Base-by-base conservation (phyloP, 2,797 vertebrate species). In the Leptoclinus maculatus region DNA sequence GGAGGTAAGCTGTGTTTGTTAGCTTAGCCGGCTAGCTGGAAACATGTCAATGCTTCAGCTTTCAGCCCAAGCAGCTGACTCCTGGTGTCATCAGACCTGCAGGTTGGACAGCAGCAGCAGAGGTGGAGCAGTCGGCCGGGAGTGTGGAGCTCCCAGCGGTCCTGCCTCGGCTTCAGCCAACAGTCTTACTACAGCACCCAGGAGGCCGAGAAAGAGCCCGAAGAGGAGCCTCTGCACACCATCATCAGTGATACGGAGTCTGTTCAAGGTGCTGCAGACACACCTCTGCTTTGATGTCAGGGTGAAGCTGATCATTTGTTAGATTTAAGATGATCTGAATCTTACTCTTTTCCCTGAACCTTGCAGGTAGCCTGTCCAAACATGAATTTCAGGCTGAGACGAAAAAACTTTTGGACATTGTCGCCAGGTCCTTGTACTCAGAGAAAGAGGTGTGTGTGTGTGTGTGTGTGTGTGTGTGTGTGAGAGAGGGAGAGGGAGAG, bases 341-440 rank as follows among this genome's bases (percentile, higher is more conserved):
- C 4, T 23, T 69, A 5, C 10, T 66, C 29, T 21, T 7, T 34
- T 17, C 47, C 16, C 54, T 82, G 7, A 41, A 78, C 23, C 78
- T 1, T 41, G 38, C 85, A 99, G 98, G 98, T 62, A 93, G 92
- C 49, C 88, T 84, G 68, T 97, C 96, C 80, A 96, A 97, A 88
- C 97, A 99, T 25, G 97, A 99, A 84, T 99, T 99, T 87, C 97
- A 99, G 88, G 98, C 98, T 21, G 98, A 99, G 90, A 99, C 98
- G 0, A 98, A 98, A 92, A 98, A 99, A 78, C 95, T 99, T 71
- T 87, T 99, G 93, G 98, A 99, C 85, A 99, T 99, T 10, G 98
- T 99, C 67, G 98, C 98, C 68, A 91, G 96, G 47, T 99, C 98
- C 1, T 88, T 99, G 78, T 99, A 99, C 92, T 99, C 98, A 0